Evolutionary conservation across 2,797 vertebrate species (phyloP), one percentile per base, ranked within the genome.

Genomic region (Tympanoctomys barrerae): DNA sequence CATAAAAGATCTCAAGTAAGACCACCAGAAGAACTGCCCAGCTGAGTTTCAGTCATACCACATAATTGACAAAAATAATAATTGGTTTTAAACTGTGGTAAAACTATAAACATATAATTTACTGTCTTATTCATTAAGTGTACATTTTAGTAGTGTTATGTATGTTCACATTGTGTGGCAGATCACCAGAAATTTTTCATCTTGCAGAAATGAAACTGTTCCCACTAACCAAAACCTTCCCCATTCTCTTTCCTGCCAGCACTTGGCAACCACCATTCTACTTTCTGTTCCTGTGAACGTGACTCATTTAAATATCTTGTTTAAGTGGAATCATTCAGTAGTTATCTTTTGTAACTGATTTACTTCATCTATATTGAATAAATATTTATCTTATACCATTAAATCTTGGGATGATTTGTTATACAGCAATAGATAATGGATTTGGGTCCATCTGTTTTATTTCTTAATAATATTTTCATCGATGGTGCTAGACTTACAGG

Each of bases 401-500:
- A 66, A 77, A 42, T 61, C 90, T 95, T 68, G 39, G 46, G 59
- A 18, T 68, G 26, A 28, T 62, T 87, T 93, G 14, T 82, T 87
- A 52, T 5, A 77, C 7, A 7, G 16, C 54, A 87, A 83, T n/a
- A 82, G 61, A 90, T 78, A 77, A 86, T 22, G 6, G 66, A 49
- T 82, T 87, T 54, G 64, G 28, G n/a, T 22, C 42, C 22, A 90
- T 78, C 68, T 54, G 36, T 5, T 59, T 59, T 59, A 54, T 96
- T 94, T 90, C 16, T 70, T 13, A 64, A 94, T 71, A 83, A 90
- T 24, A 57, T 73, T 64, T 94, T 71, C 39, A 71, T 36, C n/a
- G 26, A 78, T 71, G 31, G 33, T 0, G 1, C 39, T 82, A 42
- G 31, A 49, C 54, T 9, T 81, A 73, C 28, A 84, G 39, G 39